Base-by-base conservation (phyloP, 2,888 invertebrate species). In the Abrostola tripartita region DNA sequence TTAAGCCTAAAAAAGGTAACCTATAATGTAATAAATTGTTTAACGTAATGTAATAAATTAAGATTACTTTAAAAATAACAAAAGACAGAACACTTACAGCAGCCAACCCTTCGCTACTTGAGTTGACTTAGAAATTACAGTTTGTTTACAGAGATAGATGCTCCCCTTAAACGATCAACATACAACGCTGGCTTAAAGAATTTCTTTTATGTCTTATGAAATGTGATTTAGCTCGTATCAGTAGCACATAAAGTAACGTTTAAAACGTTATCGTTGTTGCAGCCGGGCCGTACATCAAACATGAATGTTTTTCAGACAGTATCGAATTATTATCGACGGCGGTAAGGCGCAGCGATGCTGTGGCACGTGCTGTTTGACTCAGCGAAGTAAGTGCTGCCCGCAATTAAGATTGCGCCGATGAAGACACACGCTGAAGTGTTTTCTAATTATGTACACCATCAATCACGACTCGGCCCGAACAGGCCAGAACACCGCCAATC, bases 361-460 rank as follows among this genome's bases (percentile, higher is more conserved):
- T 78, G 85, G 90, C 92, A 87, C 91, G 91, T 90, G 92, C 90
- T 84, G 90, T 84, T 90, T 92, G 93, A 93, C 82, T 93, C 94
- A 91, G 91, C 88, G 89, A 88, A 85, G 90, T 89, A 91, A 94
- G 94, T 93, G 94, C 93, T 90, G 90, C 84, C 87, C 84, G 91
- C 93, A 90, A 92, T 93, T 94, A 93, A 94, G 94, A 94, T 94
- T 87, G 86, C 85, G 79, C 86, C 88, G 88, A 93, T 92, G 94
- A 93, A 94, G 94, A 93, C 94, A 94, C 89, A 91, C 86, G 91
- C 90, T 94, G 92, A 93, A 94, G 94, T 94, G 94, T 93, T 93
- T 94, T 94, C 94, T 94, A 94, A 94, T 94, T 94, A 94, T 91
- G 93, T 90, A 88, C 91, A 85, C 91, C 91, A 94, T 94, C 92